phyloP scores from a whole-genome alignment of 2,113 vertebrate genomes.

The Xerus inauris region DNA sequence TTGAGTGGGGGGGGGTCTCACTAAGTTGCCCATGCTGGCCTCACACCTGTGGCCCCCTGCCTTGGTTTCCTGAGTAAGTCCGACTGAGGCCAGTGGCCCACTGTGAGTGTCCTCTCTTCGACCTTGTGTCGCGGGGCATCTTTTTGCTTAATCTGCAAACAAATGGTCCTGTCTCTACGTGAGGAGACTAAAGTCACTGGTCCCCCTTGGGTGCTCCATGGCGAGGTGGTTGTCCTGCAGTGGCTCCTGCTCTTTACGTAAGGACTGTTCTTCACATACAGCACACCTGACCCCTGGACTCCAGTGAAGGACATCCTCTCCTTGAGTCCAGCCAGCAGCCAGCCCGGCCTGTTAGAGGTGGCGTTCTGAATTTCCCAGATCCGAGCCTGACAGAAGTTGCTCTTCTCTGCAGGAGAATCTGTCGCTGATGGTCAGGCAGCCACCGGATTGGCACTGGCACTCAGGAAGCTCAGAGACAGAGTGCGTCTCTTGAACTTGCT shows the following conservation, averaged over 20 bases:
- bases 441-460: constrained; percentile 15
- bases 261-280: fast-evolving
- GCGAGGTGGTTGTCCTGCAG: neutral
- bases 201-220: neutral
- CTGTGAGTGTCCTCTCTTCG: neutral
- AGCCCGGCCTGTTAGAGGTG: too few species aligned
- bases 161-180: neutral
- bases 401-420: constrained; percentile 79
- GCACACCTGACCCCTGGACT: neutral
- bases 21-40: too few species aligned
- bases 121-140: neutral
- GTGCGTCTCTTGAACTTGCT: constrained; percentile 75
- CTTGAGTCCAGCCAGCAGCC: neutral
- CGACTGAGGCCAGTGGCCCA: neutral
- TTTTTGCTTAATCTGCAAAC: neutral
- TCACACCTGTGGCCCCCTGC: neutral
- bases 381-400: neutral
- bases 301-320: neutral
- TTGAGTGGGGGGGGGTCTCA: neutral
- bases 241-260: neutral
- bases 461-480: constrained; percentile 80
- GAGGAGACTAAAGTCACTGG: too few species aligned
- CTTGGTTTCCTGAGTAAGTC: too few species aligned
- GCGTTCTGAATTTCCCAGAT: neutral
- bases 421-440: constrained; percentile 62